Evolutionary conservation across 2,888 invertebrate species (phyloP), one percentile per base, ranked within the genome.

Genomic region (Stenichneumon culpator): DNA sequence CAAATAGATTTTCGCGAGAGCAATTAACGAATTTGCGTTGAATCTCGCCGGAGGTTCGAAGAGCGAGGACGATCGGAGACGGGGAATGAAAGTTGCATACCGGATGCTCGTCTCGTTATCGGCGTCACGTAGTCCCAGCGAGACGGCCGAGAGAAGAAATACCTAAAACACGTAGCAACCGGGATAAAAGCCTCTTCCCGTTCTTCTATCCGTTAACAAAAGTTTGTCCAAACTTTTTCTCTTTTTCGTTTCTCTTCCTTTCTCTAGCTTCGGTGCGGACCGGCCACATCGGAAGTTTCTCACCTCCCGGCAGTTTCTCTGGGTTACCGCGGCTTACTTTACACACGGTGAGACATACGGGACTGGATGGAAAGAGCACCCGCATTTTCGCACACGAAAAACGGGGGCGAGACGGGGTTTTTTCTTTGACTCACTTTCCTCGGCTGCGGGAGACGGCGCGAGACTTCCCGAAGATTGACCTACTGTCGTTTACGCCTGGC

Each of bases 341-440:
- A 63, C 74, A 32, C 28, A 32, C 7, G 44, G 44, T 1, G 36
- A 25, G n/a, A 44, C 16, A 28, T 4, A 11, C 39, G 19, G 19
- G 25, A 44, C 44, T n/a, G 4, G 39, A n/a, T 11, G 36, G 5
- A 63, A 44, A 79, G 52, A 36, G 25, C 25, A 44, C 47, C 65
- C 65, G 70, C 36, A 75, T 79, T 50, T 72, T 44, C 65, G 57
- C 25, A 11, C 57, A 19, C 65, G 32, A 60, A 65, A 69, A 57
- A 47, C 3, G n/a, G 75, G 47, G n/a, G 52, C 63, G 2, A 16
- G n/a, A 54, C 28, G 14, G 28, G n/a, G 5, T 60, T n/a, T 19
- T 50, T 22, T 82, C 78, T 82, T 82, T 84, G 78, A 79, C 82
- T 84, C 69, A 82, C 19, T 84, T 82, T 79, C 39, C 75, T 16